Conservation (phyloP, 92 coral and sea anemone species). For the Porites cylindrica region DNA sequence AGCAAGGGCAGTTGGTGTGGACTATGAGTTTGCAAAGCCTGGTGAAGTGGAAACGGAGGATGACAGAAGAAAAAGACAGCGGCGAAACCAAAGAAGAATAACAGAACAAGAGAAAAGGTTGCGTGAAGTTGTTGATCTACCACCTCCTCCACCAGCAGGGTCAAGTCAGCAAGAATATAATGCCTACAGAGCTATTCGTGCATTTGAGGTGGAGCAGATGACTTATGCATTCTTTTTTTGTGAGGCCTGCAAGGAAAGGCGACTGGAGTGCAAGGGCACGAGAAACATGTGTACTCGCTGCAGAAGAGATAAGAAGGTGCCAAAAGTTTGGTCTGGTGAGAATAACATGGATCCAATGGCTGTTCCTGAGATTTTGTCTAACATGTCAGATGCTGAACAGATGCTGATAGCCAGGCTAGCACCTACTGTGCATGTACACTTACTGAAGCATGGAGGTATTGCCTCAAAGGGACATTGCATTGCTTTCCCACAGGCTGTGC, state of each 20-base stretch:
- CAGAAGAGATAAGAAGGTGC: too few species aligned
- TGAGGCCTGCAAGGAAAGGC: conserved; percentile 56
- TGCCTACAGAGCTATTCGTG: conserved; percentile 34
- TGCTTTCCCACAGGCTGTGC: conserved; percentile 69
- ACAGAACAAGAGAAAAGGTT: conserved; percentile 28
- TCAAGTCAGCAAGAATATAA: conserved; percentile 36
- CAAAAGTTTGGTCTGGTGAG: too few species aligned
- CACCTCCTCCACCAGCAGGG: conserved; percentile 55
- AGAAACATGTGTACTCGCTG: too few species aligned
- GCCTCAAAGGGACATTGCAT: conserved; percentile 68
- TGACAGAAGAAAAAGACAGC: conserved; percentile 23
- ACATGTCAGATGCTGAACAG: conserved; percentile 27
- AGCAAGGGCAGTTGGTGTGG: too few species aligned
- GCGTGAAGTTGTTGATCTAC: conserved; percentile 35
- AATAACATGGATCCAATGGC: too few species aligned
- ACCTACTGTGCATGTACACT: background rate
- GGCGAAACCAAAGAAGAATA: conserved; percentile 21
- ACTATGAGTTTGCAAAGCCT: too few species aligned
- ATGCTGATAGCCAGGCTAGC: conserved; percentile 56
- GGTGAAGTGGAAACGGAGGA: background rate
- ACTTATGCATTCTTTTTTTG: conserved; percentile 37
- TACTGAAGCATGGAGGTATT: background rate
- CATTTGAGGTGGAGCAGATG: conserved; percentile 57
- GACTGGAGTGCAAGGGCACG: background rate
- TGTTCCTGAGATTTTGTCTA: too few species aligned